Percentiles rank a stretch among this genome's conserved stretches.
These are phyloP conservation scores for Hipparchia semele DNA, from an alignment of 2,888 invertebrate genomes.

Conservation along the genomic window DNA sequence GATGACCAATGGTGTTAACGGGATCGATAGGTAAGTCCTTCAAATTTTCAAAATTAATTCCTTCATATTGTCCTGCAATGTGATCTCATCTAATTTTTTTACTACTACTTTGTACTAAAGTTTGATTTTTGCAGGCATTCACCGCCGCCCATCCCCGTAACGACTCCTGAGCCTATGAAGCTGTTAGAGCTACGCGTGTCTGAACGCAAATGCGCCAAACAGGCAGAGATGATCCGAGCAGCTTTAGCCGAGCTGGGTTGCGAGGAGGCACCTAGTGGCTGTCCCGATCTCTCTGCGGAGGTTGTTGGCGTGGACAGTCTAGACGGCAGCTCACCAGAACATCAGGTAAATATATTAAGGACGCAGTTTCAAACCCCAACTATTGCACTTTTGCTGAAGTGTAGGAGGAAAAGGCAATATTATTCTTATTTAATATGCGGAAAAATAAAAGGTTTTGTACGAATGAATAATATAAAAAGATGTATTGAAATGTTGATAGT, in stretches of 20 bases:
- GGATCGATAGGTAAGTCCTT: slow-evolving; percentile 68
- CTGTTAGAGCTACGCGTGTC: slow-evolving; percentile 91
- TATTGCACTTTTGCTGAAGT: too few relatives aligned
- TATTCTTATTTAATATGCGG: not conserved
- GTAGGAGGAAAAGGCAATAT: too few relatives aligned
- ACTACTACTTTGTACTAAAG: not conserved
- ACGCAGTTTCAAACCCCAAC: too few relatives aligned
- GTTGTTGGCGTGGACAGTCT: slow-evolving; percentile 84
- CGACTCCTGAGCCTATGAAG: slow-evolving; percentile 85
- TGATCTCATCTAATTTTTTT: too few relatives aligned
- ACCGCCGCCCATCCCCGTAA: slow-evolving; percentile 75
- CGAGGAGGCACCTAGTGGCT: slow-evolving; percentile 93
- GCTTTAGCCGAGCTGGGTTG: slow-evolving; percentile 94
- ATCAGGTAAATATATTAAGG: slow-evolving; percentile 76
- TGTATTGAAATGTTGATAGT: not conserved
- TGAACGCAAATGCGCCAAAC: slow-evolving; percentile 91
- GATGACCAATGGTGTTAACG: slow-evolving; percentile 82
- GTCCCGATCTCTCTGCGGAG: slow-evolving; percentile 91
- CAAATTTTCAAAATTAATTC: too few relatives aligned
- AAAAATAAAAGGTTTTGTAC: not conserved
- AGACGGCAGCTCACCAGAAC: slow-evolving; percentile 85
- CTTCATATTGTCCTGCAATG: too few relatives aligned
- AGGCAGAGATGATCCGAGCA: slow-evolving; percentile 91
- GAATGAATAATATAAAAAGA: too few relatives aligned
- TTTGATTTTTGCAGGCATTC: slow-evolving; percentile 61